phyloP scores from a whole-genome alignment of 2,797 vertebrate species.

The Esox lucius region DNA sequence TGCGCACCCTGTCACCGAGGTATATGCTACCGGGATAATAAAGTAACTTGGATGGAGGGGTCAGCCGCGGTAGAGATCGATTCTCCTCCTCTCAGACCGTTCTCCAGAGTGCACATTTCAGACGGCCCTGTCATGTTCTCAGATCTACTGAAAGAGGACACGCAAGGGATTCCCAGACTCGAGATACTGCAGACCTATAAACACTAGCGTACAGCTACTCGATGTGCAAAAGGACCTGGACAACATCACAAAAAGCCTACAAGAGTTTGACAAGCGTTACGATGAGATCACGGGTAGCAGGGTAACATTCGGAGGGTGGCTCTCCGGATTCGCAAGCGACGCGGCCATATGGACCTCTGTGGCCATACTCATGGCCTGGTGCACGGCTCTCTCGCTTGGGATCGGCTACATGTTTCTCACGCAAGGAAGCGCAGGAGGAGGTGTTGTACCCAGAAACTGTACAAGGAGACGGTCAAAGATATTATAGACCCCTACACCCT shows the following conservation, averaged over 20 bases:
- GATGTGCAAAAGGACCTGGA: not conserved
- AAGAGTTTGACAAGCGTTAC: slow-evolving; percentile 18
- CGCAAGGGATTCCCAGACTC: fast-evolving
- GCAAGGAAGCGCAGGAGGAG: not conserved
- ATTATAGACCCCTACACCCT: not conserved
- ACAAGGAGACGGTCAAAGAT: not conserved
- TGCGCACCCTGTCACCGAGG: slow-evolving; percentile 18
- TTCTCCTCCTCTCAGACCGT: slow-evolving; percentile 16
- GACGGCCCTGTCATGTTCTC: slow-evolving; percentile 29
- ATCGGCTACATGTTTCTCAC: not conserved
- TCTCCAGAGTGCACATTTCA: slow-evolving; percentile 24
- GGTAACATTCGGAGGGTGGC: slow-evolving; percentile 6
- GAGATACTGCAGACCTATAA: slow-evolving; percentile 12
- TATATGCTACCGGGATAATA: not conserved
- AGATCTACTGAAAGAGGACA: not conserved
- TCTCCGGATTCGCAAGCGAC: slow-evolving; percentile 12
- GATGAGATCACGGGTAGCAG: not conserved
- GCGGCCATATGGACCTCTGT: slow-evolving; percentile 4
- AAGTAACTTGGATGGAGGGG: slow-evolving; percentile 26
- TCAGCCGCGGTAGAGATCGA: not conserved
- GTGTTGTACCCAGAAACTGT: not conserved
- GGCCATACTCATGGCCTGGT: slow-evolving; percentile 15
- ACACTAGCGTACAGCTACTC: slow-evolving; percentile 3
- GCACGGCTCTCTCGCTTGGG: not conserved
- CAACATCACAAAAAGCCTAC: not conserved